A percentile compares a stretch with the other conserved stretches of the same genome.
These are phyloP conservation scores for Amphiprion clarkii DNA, from an alignment of 2,797 vertebrate species.

Conservation along the genomic window DNA sequence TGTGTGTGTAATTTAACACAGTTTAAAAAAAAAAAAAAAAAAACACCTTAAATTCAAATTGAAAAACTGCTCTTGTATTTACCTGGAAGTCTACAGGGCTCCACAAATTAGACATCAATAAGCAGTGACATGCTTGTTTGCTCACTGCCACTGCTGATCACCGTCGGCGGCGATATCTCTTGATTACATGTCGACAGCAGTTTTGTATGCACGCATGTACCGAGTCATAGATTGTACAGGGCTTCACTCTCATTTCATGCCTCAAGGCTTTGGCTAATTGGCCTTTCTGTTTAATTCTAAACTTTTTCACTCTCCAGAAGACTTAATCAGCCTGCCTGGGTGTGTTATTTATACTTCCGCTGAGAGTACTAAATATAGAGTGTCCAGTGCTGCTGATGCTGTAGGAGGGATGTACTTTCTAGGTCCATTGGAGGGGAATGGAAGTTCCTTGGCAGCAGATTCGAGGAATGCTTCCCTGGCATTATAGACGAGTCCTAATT, in stretches of 20 bases:
- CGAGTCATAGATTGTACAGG: conserved; percentile 37
- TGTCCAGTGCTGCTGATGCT: conserved; percentile 42
- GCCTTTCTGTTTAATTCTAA: conserved; percentile 65
- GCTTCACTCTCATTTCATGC: conserved; percentile 63
- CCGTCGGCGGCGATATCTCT: conserved; percentile 30
- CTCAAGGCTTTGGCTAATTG: conserved; percentile 65
- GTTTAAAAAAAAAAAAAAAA: no score
- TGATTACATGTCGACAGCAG: conserved; percentile 45
- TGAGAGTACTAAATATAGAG: conserved; percentile 59
- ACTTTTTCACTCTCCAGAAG: conserved; percentile 63
- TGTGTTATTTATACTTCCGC: conserved; percentile 62
- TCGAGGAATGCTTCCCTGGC: conserved; percentile 39
- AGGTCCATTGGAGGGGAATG: conserved; percentile 42
- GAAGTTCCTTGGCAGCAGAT: conserved; percentile 56
- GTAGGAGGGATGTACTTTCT: conserved; percentile 50
- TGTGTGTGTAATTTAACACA: no score
- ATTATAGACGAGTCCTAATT: conserved; percentile 41
- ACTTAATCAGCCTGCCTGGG: conserved; percentile 52
- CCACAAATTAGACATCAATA: conserved; percentile 15
- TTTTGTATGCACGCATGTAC: conserved; percentile 49
- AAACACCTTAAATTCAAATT: no score
- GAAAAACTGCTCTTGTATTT: background rate
- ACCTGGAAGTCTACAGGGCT: background rate
- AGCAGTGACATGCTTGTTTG: conserved; percentile 36
- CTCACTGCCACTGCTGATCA: conserved; percentile 33